Percentiles rank a stretch among this genome's conserved stretches.
phyloP scores from a whole-genome alignment of 2,797 vertebrate species.

The Melanogrammus aeglefinus region DNA sequence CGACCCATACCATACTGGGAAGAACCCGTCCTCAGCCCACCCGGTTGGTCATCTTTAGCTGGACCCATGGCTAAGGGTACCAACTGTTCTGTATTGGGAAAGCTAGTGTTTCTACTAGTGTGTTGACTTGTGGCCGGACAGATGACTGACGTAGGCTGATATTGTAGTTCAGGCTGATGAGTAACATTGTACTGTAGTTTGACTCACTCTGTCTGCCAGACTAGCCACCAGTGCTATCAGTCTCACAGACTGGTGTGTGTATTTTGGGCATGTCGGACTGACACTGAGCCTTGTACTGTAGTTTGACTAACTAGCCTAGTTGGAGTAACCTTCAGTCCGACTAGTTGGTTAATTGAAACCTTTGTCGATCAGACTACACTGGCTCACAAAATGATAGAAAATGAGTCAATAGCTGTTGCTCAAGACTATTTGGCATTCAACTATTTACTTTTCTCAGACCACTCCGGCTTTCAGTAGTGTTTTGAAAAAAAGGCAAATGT shows the following conservation, averaged over 20 bases:
- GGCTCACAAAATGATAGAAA: neutral
- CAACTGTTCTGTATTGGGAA: no score
- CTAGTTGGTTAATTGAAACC: neutral
- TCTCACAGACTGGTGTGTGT: no score
- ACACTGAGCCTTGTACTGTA: neutral
- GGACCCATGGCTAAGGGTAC: no score
- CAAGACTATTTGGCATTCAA: neutral
- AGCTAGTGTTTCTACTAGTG: no score
- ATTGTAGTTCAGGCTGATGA: neutral
- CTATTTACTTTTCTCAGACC: neutral
- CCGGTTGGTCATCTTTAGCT: no score
- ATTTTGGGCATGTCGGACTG: neutral
- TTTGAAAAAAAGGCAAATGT: neutral
- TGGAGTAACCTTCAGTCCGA: neutral
- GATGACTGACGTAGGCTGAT: neutral
- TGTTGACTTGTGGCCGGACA: neutral
- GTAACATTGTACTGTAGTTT: neutral
- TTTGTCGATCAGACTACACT: neutral
- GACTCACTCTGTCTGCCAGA: neutral
- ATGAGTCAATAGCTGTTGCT: neutral
- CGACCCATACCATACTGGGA: neutral
- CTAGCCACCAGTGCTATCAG: no score
- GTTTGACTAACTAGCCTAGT: neutral
- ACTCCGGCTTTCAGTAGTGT: neutral
- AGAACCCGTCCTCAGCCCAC: neutral